These are phyloP conservation scores for Suncus etruscus DNA, from an alignment of 2,113 vertebrate genomes.

Conservation along the genomic window DNA sequence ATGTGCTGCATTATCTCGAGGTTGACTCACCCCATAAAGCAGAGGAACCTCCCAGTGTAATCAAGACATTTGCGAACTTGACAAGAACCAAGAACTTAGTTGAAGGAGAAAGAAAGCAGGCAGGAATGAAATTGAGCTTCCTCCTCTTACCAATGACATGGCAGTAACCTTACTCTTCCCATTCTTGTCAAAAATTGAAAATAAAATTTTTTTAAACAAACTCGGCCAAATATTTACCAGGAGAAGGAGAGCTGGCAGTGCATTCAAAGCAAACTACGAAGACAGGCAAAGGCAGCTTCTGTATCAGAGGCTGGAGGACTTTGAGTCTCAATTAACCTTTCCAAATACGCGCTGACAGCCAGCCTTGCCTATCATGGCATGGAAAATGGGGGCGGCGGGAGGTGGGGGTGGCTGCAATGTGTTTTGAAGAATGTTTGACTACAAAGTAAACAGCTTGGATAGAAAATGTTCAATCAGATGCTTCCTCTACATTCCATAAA, in stretches of 20 bases:
- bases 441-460: constrained; percentile 67
- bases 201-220: neutral
- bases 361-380: neutral
- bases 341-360: constrained; percentile 65
- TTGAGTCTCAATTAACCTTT: constrained; percentile 72
- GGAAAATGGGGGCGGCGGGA: constrained; percentile 50
- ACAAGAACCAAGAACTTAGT: constrained; percentile 44
- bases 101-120: constrained; percentile 3
- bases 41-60: neutral
- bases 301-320: constrained; percentile 54
- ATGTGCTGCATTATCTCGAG: neutral
- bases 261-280: constrained; percentile 74
- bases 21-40: neutral
- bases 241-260: constrained; percentile 68
- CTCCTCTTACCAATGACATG: neutral
- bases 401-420: constrained; percentile 41
- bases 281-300: constrained; percentile 63
- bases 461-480: constrained; percentile 72
- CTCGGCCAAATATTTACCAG: constrained; percentile 74
- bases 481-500: constrained; percentile 51
- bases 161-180: neutral
- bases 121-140: constrained; percentile 35
- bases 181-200: neutral
- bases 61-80: constrained; percentile 24
- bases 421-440: constrained; percentile 72